These are phyloP conservation scores for Archips crataeganus DNA, from an alignment of 2,888 invertebrate genomes.

Conservation along the genomic window DNA sequence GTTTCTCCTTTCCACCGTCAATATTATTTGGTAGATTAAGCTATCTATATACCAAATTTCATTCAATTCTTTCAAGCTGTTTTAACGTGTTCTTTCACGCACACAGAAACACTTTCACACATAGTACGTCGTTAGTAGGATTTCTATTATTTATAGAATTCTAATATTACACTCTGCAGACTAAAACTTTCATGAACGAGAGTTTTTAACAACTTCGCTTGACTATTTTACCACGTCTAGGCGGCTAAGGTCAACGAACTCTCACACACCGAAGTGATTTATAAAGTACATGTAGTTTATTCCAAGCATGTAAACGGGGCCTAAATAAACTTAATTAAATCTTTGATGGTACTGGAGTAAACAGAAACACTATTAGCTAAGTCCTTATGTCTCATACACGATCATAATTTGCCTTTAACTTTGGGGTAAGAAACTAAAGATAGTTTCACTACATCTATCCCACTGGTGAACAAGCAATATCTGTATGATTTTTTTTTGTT, in stretches of 20 bases:
- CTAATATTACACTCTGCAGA: not conserved
- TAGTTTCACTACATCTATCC: too few relatives aligned
- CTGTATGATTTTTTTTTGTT: too few relatives aligned
- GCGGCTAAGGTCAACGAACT: not conserved
- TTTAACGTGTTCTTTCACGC: too few relatives aligned
- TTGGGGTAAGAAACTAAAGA: not conserved
- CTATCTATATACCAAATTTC: too few relatives aligned
- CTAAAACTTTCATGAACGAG: not conserved
- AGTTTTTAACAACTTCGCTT: not conserved
- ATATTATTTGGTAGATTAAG: too few relatives aligned
- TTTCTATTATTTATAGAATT: not conserved
- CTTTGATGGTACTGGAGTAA: slow-evolving; percentile 18
- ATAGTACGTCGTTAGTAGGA: too few relatives aligned
- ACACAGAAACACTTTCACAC: too few relatives aligned
- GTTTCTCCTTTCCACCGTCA: too few relatives aligned
- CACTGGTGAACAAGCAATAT: too few relatives aligned
- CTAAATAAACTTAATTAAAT: slow-evolving; percentile 32
- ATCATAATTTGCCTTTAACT: not conserved
- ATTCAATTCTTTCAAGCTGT: too few relatives aligned
- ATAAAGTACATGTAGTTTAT: slow-evolving; percentile 10
- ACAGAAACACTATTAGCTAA: slow-evolving; percentile 29
- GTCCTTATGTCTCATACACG: not conserved
- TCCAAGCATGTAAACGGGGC: slow-evolving; percentile 1
- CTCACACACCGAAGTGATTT: slow-evolving; percentile 6
- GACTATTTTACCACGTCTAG: not conserved